Conservation (phyloP, 2,888 invertebrate genomes). For the Spatulosminthurus flaviceps region DNA sequence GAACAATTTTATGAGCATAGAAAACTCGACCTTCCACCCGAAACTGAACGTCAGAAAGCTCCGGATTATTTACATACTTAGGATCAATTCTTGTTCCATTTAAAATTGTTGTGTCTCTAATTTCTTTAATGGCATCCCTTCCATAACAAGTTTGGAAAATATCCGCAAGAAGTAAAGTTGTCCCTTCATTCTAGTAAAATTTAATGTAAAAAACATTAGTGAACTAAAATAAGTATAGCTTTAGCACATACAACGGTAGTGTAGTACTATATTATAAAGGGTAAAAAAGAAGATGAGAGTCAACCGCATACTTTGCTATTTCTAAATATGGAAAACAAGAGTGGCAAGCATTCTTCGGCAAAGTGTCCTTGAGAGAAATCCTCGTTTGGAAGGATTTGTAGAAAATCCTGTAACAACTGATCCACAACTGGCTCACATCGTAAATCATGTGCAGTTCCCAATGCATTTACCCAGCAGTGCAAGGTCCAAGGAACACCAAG, state of each 20-base stretch:
- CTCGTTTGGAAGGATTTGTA: constrained; percentile 89
- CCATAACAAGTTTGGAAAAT: constrained; percentile 90
- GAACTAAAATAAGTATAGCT: not conserved
- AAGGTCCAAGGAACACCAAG: constrained; percentile 90
- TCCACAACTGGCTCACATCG: constrained; percentile 85
- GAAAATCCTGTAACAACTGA: constrained; percentile 86
- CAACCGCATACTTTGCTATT: constrained; percentile 82
- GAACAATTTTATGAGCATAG: constrained; percentile 92
- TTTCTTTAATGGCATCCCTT: constrained; percentile 82
- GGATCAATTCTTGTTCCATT: constrained; percentile 84
- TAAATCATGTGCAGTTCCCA: constrained; percentile 86
- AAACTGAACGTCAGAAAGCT: constrained; percentile 90
- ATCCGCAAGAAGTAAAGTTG: constrained; percentile 84
- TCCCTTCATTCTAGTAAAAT: constrained; percentile 81
- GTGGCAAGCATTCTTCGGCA: constrained; percentile 87
- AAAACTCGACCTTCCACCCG: constrained; percentile 89
- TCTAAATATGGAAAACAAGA: constrained; percentile 88
- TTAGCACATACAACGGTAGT: not conserved
- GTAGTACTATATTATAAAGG: not conserved
- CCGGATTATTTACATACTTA: constrained; percentile 92
- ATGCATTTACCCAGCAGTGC: constrained; percentile 90
- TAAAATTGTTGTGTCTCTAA: constrained; percentile 70
- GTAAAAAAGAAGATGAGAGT: not conserved
- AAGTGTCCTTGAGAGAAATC: constrained; percentile 80
- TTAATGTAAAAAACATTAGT: not conserved